Conservation (phyloP, 2,113 vertebrate species). For the Garra rufa region DNA sequence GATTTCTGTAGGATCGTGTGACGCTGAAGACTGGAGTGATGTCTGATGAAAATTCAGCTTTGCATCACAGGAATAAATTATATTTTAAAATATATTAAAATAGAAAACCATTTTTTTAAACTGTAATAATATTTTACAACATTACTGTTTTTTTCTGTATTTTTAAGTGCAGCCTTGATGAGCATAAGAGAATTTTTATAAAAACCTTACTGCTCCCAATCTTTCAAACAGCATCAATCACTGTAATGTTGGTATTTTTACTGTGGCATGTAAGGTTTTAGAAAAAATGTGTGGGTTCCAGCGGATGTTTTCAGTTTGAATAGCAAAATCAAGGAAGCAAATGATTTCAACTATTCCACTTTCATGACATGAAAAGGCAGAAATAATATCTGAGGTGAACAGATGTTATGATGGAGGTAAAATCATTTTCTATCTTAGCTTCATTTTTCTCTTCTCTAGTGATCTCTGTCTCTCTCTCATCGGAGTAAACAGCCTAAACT, state of each 20-base stretch:
- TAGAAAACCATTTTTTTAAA: too few relatives aligned
- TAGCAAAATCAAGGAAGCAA: not conserved
- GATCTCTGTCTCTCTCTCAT: not conserved
- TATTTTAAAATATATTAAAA: too few relatives aligned
- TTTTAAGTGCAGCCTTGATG: too few relatives aligned
- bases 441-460: not conserved
- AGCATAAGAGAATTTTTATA: too few relatives aligned
- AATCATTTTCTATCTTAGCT: not conserved
- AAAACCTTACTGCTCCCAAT: too few relatives aligned
- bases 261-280: not conserved
- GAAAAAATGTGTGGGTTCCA: not conserved
- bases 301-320: not conserved
- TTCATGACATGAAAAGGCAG: not conserved
- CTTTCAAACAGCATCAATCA: too few relatives aligned
- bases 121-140: too few relatives aligned
- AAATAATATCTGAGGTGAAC: not conserved
- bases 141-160: too few relatives aligned
- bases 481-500: not conserved
- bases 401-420: conserved; percentile 13
- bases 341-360: not conserved
- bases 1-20: too few relatives aligned
- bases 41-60: too few relatives aligned
- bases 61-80: too few relatives aligned
- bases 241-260: not conserved
- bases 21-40: too few relatives aligned